Evolutionary conservation across 2,888 invertebrate genomes (phyloP), one percentile per base, ranked within the genome.

Genomic region (Rhodophaea formosa): DNA sequence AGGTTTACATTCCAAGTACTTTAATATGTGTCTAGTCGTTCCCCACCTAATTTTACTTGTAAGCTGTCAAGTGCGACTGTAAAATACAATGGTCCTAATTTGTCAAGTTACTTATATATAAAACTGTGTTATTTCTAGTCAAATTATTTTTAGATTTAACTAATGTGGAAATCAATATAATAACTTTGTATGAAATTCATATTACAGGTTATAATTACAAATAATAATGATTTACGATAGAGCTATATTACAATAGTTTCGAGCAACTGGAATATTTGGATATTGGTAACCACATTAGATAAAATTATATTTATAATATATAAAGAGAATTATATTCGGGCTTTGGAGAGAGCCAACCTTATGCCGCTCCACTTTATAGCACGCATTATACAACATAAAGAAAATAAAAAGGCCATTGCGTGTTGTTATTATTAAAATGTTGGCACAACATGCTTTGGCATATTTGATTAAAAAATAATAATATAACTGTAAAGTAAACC

Each of bases 291-390:
- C 84, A 82, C 82, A 82, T 83, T 83, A 76, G 79, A 73, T 75
- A 78, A 82, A 82, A 79, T 73, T 72, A 74, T 77, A 74, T 77
- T 79, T 78, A 73, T 75, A 78, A 79, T 80, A 76, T 82, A 79
- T 77, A 80, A 84, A 82, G 75, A 88, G 84, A 89, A 88, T 82
- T 88, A 87, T 87, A 89, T 84, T 79, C 74, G 78, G 89, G 90
- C 90, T 88, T 81, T 76, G 75, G 88, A 78, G 88, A 75, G 79
- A 86, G 89, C 84, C 86, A 82, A 81, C 74, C 76, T 84, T 81
- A 79, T 83, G 72, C 77, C 74, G 77, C 59, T 62, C 62, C 71
- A 70, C 67, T 63, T 66, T 75, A 72, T 77, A 80, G 74, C 75
- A 76, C 67, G 58, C 54, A 49, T 3, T 43, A 49, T 53, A 53